Evolutionary conservation across 2,113 vertebrate genomes (phyloP), one percentile per base, ranked within the genome.

Genomic region (Gasterosteus nipponicus): DNA sequence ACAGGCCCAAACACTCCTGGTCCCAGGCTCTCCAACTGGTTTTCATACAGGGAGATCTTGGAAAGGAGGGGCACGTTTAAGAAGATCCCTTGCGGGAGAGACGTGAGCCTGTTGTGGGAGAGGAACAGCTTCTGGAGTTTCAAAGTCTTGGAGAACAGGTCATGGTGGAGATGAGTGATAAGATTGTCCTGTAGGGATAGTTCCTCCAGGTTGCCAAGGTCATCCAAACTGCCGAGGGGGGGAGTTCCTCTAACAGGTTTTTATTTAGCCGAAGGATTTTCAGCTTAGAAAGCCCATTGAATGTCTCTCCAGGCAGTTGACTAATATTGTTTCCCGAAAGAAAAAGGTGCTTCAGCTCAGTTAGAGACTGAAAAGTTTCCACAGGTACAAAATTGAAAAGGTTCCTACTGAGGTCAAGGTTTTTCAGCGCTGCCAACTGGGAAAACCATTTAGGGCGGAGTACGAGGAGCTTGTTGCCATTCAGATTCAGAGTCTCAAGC

Each of bases 131-230:
- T 96, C 87, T 95, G 87, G 44, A 99, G 93, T 54, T 95, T 94
- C 5, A 59, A 64, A 10, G 94, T 96, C 58, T 94, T 94, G 18
- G 93, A 81, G 33, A 99, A 98, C 75, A 96, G 80, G 63, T 95
- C 92, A 0, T 81, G 78, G 6, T 95, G 85, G 49, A 99, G 93
- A 0, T 22, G 73, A 8, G 92, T 86, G 16, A 99, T 92, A 73
- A 89, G 89, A 81, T 99, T 99, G 86, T 96, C 95, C 57, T 98
- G 95, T 29, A 99, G 89, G 33, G 95, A 95, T 80, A 98, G 89
- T 67, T 95, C 94, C 83, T 94, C 91, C 47, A 99, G 93, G 71
- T 93, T 94, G 4, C 90, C 90, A 59, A 94, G 89, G 26, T 94
- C 85, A 2, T 96, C 92, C 0, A 99, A 95, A 67, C 81, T 74